Conservation (phyloP, 2,113 vertebrate genomes). For the Eonycteris spelaea region DNA sequence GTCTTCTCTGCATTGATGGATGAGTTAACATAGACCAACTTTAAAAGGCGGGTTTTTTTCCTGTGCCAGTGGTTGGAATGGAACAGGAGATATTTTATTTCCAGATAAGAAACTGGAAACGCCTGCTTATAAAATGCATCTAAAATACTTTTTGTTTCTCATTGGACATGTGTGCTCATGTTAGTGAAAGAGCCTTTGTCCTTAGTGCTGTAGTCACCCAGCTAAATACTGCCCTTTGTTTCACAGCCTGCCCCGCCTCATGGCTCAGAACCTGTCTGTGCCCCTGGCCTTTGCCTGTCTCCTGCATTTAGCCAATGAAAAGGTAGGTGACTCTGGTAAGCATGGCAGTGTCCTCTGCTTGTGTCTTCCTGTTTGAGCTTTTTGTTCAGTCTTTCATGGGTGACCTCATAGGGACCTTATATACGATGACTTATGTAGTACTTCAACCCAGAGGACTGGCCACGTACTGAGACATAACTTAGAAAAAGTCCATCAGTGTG, state of each 20-base stretch:
- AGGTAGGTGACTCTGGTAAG: constrained; percentile 81
- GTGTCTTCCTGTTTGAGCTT: not conserved
- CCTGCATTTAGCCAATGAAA: constrained; percentile 95
- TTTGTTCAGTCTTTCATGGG: not conserved
- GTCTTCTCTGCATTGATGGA: not conserved
- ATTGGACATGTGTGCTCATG: accelerated
- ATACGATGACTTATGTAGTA: not conserved
- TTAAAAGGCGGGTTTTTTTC: not conserved
- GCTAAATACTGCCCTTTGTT: not conserved
- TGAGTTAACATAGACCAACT: not conserved
- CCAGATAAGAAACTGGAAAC: not conserved
- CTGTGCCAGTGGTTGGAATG: not conserved
- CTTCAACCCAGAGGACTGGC: not conserved
- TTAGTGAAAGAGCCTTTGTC: not conserved
- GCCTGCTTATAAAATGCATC: not conserved
- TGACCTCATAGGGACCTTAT: not conserved
- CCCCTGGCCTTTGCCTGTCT: constrained; percentile 93
- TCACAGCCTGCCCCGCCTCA: constrained; percentile 86
- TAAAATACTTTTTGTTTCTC: not conserved
- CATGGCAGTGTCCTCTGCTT: accelerated
- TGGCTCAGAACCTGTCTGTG: constrained; percentile 92
- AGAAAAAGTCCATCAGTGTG: not conserved
- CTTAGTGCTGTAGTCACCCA: not conserved
- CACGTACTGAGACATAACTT: not conserved
- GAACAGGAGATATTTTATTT: not conserved